Evolutionary conservation across 2,888 invertebrate species (phyloP).

Genomic region (Sinodicranocentrus sp.): DNA sequence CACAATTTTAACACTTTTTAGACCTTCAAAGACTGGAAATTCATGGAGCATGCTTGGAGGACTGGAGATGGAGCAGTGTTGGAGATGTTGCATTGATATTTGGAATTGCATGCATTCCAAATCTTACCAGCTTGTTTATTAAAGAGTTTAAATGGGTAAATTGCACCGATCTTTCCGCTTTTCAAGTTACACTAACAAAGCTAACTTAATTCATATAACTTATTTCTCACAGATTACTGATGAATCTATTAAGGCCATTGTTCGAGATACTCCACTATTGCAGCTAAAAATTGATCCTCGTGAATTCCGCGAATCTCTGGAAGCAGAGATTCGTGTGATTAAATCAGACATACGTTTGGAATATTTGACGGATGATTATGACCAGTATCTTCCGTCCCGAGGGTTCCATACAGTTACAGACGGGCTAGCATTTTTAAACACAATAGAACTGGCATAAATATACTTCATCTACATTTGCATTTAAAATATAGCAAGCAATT

Average conservation of each 20-base stretch:
- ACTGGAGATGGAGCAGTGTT: conserved; percentile 71
- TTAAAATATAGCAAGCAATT: too few relatives aligned
- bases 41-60: conserved; percentile 70
- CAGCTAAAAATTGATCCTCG: conserved; percentile 68
- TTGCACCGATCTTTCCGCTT: not conserved
- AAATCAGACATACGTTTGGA: conserved; percentile 57
- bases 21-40: conserved; percentile 70
- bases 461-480: too few relatives aligned
- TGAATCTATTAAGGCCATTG: conserved; percentile 53
- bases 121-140: conserved; percentile 69
- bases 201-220: not conserved
- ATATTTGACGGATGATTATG: conserved; percentile 67
- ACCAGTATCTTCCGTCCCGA: conserved; percentile 21
- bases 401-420: conserved; percentile 47
- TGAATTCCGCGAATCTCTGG: conserved; percentile 60
- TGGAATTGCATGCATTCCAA: conserved; percentile 65
- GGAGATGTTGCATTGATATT: conserved; percentile 68
- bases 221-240: conserved; percentile 63
- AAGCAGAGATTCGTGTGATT: conserved; percentile 41
- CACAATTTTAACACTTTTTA: not conserved
- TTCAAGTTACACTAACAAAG: too few relatives aligned
- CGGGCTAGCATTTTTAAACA: not conserved
- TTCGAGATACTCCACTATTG: conserved; percentile 43
- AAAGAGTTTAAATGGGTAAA: conserved; percentile 73
- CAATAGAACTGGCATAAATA: too few relatives aligned